Conservation (phyloP, 1,140 invertebrate genomes). For the Pseudomyrmex dendroicus region DNA sequence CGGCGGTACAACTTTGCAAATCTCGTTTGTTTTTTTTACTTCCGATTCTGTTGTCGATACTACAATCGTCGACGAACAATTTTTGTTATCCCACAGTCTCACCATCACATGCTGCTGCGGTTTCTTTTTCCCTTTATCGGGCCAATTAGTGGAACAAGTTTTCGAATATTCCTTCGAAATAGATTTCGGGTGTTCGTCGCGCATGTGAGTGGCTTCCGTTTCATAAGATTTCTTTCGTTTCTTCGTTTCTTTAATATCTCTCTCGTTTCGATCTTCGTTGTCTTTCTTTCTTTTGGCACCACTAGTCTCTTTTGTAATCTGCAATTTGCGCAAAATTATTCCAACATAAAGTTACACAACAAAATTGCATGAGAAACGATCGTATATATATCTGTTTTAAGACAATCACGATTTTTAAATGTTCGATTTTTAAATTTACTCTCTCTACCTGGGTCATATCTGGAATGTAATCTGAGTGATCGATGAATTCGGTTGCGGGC, state of each 20-base stretch:
- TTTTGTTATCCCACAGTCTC: slow-evolving; percentile 39
- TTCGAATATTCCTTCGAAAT: slow-evolving; percentile 61
- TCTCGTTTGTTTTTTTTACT: slow-evolving; percentile 15
- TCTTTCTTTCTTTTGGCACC: slow-evolving; percentile 26
- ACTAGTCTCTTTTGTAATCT: slow-evolving; percentile 35
- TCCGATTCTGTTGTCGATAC: slow-evolving; percentile 29
- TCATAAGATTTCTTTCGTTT: slow-evolving; percentile 58
- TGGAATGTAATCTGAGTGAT: slow-evolving; percentile 26
- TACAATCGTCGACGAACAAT: slow-evolving; percentile 12
- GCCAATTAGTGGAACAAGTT: slow-evolving; percentile 17
- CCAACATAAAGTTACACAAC: neutral
- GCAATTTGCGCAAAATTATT: neutral
- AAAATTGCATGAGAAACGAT: neutral
- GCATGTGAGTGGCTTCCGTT: slow-evolving; percentile 21
- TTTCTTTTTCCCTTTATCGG: neutral
- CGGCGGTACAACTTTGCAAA: slow-evolving; percentile 74
- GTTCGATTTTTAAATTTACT: neutral
- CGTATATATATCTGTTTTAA: too few relatives aligned
- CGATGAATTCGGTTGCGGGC: neutral
- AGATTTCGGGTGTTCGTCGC: slow-evolving; percentile 17
- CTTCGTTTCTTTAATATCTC: slow-evolving; percentile 38
- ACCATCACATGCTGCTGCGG: slow-evolving; percentile 24
- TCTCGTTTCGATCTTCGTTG: slow-evolving; percentile 1
- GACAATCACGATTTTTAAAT: too few relatives aligned
- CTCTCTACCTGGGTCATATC: slow-evolving; percentile 35